Base-by-base conservation (phyloP, 2,113 vertebrate genomes). In the Apteryx owenii region DNA sequence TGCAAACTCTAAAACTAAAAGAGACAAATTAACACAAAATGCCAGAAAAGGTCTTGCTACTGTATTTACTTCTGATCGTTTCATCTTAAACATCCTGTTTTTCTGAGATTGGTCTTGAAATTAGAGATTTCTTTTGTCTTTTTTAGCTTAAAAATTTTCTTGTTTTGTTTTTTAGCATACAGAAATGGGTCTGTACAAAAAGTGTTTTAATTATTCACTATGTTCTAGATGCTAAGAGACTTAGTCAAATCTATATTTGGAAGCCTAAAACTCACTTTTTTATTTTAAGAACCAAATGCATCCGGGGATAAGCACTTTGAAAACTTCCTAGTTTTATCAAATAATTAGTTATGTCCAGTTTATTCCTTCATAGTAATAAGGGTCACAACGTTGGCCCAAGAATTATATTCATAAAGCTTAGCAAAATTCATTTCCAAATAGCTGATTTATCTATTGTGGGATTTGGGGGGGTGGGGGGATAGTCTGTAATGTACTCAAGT, bases 21-120 rank as follows among this genome's bases (percentile, higher is more conserved):
- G 1, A 66, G 73, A 29, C 48, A 72, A 48, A 62, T 48, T 48
- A 65, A 53, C 29, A 4, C 12, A 14, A 60, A 60, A 33, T 3
- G 0, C 31, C 8, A 2, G 9, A n/a, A 56, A 60, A 42, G 26
- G 5, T 8, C 1, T 2, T 73, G 36, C 11, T 81, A 65, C 42
- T n/a, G 5, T 10, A 25, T 23, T 71, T 42, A 5, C 33, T 58
- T 33, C 53, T 90, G 61, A 20, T 33, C 51, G 40, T 20, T 90
- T 76, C 42, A 83, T 38, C 13, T 42, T 61, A 62, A 44, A 19
- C 19, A 11, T 7, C 1, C 6, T 71, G 46, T 20, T 91, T 91
- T 70, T 72, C 81, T 28, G 50, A 69, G 33, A 38, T 7, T 0
- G 0, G 14, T 33, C 38, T 44, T 69, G 62, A 46, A 13, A 12